Base-by-base conservation (phyloP, 1,140 invertebrate genomes). In the Planococcus citri region DNA sequence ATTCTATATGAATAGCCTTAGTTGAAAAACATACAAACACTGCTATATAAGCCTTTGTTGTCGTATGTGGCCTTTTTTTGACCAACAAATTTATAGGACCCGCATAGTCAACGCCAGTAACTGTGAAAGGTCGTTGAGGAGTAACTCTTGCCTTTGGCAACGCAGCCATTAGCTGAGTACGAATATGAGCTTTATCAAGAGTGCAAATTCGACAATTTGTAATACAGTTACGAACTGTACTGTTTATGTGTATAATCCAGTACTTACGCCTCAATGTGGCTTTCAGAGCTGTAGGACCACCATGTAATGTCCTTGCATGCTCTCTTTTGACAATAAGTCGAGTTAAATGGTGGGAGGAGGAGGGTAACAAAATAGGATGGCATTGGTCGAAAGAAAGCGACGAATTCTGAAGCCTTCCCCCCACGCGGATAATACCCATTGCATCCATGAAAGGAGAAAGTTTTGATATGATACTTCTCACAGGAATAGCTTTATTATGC, bases 1-100 rank as follows among this genome's bases (percentile, higher is more conserved):
- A 6, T 73, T 79, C 77, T n/a, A 78, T 38, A 70, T 79, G 77
- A 8, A 77, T 71, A 2, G 75, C 76, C 61, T 73, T 74, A 8
- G 75, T 76, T 1, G 72, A 33, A 12, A 75, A 73, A 69, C 77
- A 79, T 9, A 77, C 72, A 70, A 78, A 78, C 1, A 77, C n/a
- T 21, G 58, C 41, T n/a, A n/a, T n/a, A n/a, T n/a, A n/a, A n/a
- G n/a, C n/a, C n/a, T n/a, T n/a, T n/a, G n/a, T n/a, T n/a, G n/a
- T n/a, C n/a, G n/a, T n/a, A n/a, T n/a, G n/a, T n/a, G n/a, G n/a
- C n/a, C n/a, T n/a, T n/a, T n/a, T n/a, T n/a, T n/a, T n/a, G 6
- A 20, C 57, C 57, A 20, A 60, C 6, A 20, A 60, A 20, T 20
- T 60, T 0, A 1, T 68, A 51, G 64, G 70, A n/a, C 64, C 70